A percentile compares a stretch with the other conserved stretches of the same genome.
These are phyloP conservation scores for Caloenas nicobarica DNA, from an alignment of 2,113 vertebrate genomes.

Conservation along the genomic window DNA sequence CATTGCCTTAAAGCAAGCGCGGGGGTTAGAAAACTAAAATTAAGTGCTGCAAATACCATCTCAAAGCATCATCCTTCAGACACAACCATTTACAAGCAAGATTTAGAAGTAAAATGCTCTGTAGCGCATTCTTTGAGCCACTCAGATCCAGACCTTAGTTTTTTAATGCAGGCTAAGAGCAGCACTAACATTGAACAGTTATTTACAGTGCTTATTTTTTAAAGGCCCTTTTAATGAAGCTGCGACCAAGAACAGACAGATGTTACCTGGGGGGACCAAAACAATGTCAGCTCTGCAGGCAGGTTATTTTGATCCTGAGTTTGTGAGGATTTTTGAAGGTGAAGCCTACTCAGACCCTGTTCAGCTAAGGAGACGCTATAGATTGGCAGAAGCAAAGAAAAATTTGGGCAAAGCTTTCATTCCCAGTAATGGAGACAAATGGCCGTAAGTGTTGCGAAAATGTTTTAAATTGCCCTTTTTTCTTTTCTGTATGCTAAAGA, in stretches of 20 bases:
- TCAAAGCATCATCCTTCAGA: not conserved
- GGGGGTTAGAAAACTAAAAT: not conserved
- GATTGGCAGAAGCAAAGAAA: constrained; percentile 82
- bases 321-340: constrained; percentile 80
- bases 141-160: not conserved
- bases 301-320: constrained; percentile 85
- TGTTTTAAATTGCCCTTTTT: not conserved
- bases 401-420: constrained; percentile 85
- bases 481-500: not conserved
- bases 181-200: not conserved
- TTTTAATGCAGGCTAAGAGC: constrained; percentile 28
- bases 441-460: constrained; percentile 74
- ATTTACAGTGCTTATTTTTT: constrained; percentile 33
- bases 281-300: constrained; percentile 77
- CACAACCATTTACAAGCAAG: not conserved
- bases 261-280: constrained; percentile 77
- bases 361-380: constrained; percentile 76
- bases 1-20: not conserved
- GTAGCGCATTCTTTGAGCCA: not conserved
- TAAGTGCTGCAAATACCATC: not conserved
- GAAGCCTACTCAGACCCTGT: constrained; percentile 80
- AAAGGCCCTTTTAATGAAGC: constrained; percentile 85
- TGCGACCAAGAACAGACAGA: constrained; percentile 83
- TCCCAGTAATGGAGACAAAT: constrained; percentile 81
- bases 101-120: not conserved